Conservation (phyloP, 2,113 vertebrate species). For the Ceyx melanurus region DNA sequence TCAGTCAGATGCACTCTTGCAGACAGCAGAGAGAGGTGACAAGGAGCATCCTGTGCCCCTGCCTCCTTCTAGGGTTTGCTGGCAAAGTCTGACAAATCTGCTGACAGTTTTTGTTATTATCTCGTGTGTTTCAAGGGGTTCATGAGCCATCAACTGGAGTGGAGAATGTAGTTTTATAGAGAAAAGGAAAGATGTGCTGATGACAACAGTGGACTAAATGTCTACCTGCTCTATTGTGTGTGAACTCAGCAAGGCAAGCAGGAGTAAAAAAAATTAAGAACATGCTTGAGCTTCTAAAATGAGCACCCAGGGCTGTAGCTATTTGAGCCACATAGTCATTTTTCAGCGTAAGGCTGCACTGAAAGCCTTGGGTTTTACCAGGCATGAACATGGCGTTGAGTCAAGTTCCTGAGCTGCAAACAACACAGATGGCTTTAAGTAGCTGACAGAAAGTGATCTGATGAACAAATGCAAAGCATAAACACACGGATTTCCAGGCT, state of each 20-base stretch:
- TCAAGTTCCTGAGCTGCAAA: too few relatives aligned
- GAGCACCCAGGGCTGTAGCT: too few relatives aligned
- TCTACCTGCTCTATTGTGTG: not conserved
- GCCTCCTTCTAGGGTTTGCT: not conserved
- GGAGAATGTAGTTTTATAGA: not conserved
- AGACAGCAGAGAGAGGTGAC: not conserved
- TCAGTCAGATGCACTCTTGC: not conserved
- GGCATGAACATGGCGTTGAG: too few relatives aligned
- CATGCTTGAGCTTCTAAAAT: too few relatives aligned
- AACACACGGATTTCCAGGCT: constrained; percentile 51
- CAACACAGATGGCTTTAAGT: too few relatives aligned
- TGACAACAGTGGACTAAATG: not conserved
- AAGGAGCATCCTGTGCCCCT: not conserved
- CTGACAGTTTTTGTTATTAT: not conserved
- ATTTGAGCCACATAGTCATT: too few relatives aligned
- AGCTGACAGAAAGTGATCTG: too few relatives aligned
- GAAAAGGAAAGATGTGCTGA: not conserved
- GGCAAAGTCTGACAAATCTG: not conserved
- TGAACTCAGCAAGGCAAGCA: too few relatives aligned
- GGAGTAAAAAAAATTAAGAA: too few relatives aligned
- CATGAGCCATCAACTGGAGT: not conserved
- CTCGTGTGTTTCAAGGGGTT: not conserved
- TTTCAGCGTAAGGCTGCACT: too few relatives aligned
- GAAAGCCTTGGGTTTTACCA: too few relatives aligned
- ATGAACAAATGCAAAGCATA: not conserved